Evolutionary conservation across 2,888 invertebrate species (phyloP).

Genomic region (Cheilosia impressa): DNA sequence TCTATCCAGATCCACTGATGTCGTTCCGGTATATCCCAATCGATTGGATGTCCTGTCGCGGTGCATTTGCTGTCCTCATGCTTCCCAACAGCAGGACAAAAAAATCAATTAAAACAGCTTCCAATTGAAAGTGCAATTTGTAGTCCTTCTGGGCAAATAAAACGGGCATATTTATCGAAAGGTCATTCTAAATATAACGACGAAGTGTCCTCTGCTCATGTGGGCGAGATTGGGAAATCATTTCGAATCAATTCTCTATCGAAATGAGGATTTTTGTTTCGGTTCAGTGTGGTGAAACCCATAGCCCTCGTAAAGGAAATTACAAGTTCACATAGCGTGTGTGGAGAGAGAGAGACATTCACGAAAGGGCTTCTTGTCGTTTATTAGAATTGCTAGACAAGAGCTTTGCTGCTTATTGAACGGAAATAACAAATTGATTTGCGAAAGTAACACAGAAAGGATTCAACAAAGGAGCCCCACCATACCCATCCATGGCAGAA

Average conservation of each 20-base stretch:
- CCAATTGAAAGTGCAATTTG: background rate
- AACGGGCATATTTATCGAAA: conserved; percentile 7
- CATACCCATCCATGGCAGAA: background rate
- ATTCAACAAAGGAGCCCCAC: background rate
- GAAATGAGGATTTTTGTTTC: conserved; percentile 17
- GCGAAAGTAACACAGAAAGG: conserved; percentile 12
- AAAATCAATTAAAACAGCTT: conserved; percentile 24
- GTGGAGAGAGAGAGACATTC: too few relatives aligned
- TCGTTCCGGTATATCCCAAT: background rate
- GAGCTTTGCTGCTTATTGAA: background rate
- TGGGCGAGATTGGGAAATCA: conserved; percentile 10
- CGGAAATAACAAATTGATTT: conserved; percentile 36
- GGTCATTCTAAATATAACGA: conserved; percentile 18
- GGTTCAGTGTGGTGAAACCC: background rate
- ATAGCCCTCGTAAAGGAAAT: background rate
- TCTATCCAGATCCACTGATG: background rate
- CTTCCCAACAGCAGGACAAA: background rate
- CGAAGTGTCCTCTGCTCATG: background rate
- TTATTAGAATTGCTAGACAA: conserved; percentile 20
- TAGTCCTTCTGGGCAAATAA: conserved; percentile 15
- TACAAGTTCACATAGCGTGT: background rate
- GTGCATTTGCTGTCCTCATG: background rate
- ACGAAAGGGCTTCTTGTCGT: background rate
- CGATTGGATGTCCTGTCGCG: background rate
- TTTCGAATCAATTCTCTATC: conserved; percentile 18